Evolutionary conservation across 2,797 vertebrate species (phyloP), one percentile per base, ranked within the genome.

Genomic region (Onychomys torridus): DNA sequence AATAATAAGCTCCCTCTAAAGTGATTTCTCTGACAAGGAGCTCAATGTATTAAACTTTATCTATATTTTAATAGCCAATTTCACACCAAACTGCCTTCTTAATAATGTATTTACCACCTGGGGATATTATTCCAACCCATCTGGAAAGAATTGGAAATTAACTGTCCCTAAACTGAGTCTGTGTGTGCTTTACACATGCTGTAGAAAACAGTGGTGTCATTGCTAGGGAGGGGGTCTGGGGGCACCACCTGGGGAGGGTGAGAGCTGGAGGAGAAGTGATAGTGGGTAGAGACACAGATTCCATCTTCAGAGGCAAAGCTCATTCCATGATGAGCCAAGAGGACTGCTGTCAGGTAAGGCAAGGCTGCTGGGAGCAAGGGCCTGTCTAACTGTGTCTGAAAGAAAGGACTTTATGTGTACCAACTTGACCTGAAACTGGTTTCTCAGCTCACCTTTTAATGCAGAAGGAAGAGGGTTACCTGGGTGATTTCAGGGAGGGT

Each of bases 1-100:
- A 99, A 99, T 99, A 99, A 99, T 98, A 99, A 99, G 98, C 98
- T 99, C 98, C 98, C 98, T 98, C 98, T 98, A 99, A 99, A 99
- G 98, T 99, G 98, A 99, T 99, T 99, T 99, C 98, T 99, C 98
- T 99, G 99, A 99, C 99, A 99, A 99, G 98, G 98, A 99, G 98
- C 98, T 99, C 98, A 99, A 99, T 99, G 98, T 99, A 99, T 99
- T 99, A 99, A 99, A 99, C 99, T 99, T 99, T 99, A 99, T 99
- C 99, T 99, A 99, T 99, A 99, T 99, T 99, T 99, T 99, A 99
- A 99, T 99, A 99, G 98, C 99, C 99, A 99, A 99, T 99, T 99
- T 99, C 99, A 99, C 99, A 99, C 98, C 99, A 99, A 99, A 99
- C 98, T 99, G 99, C 99, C 98, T 99, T 98, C 98, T 99, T 99